Percentiles rank a stretch among this genome's conserved stretches.
These are phyloP conservation scores for Clarias gariepinus DNA, from an alignment of 2,113 vertebrate genomes.

Conservation along the genomic window DNA sequence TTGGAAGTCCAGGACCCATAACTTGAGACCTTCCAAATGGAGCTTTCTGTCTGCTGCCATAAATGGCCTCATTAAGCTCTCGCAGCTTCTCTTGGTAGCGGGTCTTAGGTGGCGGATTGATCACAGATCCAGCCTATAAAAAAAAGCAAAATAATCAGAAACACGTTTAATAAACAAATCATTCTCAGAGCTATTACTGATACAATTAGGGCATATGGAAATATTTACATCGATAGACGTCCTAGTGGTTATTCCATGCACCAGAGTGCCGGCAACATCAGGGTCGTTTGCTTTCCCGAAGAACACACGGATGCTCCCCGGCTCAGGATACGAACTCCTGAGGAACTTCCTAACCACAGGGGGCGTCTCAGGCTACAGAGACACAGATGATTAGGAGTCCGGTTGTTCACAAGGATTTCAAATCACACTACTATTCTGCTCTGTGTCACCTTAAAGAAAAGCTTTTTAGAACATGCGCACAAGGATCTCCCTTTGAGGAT, in stretches of 20 bases:
- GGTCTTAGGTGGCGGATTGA: conserved; percentile 76
- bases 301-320: conserved; percentile 75
- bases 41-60: conserved; percentile 66
- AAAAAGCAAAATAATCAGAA: neutral
- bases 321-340: conserved; percentile 70
- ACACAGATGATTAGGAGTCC: neutral
- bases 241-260: conserved; percentile 74
- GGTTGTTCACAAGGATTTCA: neutral
- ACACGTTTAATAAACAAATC: neutral
- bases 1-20: conserved; percentile 69
- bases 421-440: neutral
- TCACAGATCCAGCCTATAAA: conserved; percentile 67
- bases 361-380: conserved; percentile 76
- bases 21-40: conserved; percentile 75
- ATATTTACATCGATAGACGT: conserved; percentile 69
- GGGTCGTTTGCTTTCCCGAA: conserved; percentile 81
- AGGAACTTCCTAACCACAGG: conserved; percentile 72
- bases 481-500: neutral
- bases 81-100: conserved; percentile 78
- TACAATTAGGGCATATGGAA: neutral
- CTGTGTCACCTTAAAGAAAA: neutral
- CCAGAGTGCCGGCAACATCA: conserved; percentile 70
- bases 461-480: neutral
- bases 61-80: conserved; percentile 74
- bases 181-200: neutral